Conservation (phyloP, 2,113 vertebrate species). For the Aviceda subcristata region DNA sequence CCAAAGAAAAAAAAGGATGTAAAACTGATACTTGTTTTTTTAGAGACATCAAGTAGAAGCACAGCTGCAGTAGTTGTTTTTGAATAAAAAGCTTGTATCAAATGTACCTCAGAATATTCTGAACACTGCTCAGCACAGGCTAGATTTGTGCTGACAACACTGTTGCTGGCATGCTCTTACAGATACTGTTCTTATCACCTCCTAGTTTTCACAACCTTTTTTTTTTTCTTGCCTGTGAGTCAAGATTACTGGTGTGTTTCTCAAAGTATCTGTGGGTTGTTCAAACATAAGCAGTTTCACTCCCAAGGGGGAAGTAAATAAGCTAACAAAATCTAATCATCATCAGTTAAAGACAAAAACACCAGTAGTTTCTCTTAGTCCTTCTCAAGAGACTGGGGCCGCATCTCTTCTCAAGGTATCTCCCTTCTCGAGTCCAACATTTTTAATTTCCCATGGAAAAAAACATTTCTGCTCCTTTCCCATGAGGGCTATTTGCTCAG, state of each 20-base stretch:
- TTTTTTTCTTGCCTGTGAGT: neutral
- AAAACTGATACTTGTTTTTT: neutral
- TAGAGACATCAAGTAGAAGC: neutral
- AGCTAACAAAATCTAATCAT: neutral
- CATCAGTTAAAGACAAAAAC: neutral
- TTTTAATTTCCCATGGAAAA: neutral
- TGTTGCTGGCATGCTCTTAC: neutral
- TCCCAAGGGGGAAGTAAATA: neutral
- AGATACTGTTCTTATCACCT: neutral
- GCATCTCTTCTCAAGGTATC: neutral
- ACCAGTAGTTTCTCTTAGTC: neutral
- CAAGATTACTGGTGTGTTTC: neutral
- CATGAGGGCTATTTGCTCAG: neutral
- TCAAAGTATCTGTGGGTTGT: neutral
- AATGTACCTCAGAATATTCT: neutral
- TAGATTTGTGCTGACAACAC: neutral
- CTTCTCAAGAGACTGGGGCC: neutral
- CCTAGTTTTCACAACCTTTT: neutral
- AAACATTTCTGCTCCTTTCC: neutral
- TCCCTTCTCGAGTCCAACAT: neutral
- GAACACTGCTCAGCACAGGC: neutral
- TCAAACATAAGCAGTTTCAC: neutral
- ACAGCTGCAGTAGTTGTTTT: neutral
- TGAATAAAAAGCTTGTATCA: neutral
- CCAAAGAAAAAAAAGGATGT: neutral